Percentiles rank a stretch among this genome's conserved stretches.
These are phyloP conservation scores for Pelobates fuscus DNA, from an alignment of 2,113 vertebrate genomes.

Conservation along the genomic window DNA sequence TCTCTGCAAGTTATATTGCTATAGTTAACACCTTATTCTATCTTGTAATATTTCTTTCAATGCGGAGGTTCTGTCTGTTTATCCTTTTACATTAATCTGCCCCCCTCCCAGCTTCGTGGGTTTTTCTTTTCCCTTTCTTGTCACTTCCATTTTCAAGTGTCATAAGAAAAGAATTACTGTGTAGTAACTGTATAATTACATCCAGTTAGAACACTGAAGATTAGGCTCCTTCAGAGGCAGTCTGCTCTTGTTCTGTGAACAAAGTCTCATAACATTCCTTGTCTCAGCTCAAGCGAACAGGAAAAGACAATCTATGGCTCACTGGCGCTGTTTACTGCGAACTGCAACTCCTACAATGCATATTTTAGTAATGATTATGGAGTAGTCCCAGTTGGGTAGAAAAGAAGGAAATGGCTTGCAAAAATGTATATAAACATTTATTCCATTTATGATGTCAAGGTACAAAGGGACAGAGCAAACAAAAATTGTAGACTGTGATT, in stretches of 20 bases:
- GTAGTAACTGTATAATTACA: constrained; percentile 39
- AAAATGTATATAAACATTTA: no score
- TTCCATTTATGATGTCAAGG: no score
- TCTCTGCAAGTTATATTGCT: neutral
- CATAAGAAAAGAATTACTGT: constrained; percentile 33
- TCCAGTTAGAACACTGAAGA: constrained; percentile 21
- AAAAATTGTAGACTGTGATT: no score
- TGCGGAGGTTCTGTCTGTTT: constrained; percentile 25
- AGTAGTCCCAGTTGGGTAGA: no score
- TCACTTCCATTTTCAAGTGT: constrained; percentile 37
- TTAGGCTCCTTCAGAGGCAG: constrained; percentile 15
- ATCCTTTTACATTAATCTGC: constrained; percentile 40
- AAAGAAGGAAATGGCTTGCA: no score
- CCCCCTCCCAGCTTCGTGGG: neutral
- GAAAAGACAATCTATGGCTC: neutral
- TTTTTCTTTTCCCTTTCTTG: constrained; percentile 20
- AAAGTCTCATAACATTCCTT: neutral
- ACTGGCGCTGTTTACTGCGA: no score
- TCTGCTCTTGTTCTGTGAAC: neutral
- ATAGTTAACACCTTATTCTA: constrained; percentile 13
- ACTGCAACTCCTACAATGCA: no score
- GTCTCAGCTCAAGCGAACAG: neutral
- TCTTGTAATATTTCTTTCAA: constrained; percentile 29
- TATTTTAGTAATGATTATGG: no score
- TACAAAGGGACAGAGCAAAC: no score